Conservation (phyloP, 2,113 vertebrate species). For the human (Homo sapiens) region DNA sequence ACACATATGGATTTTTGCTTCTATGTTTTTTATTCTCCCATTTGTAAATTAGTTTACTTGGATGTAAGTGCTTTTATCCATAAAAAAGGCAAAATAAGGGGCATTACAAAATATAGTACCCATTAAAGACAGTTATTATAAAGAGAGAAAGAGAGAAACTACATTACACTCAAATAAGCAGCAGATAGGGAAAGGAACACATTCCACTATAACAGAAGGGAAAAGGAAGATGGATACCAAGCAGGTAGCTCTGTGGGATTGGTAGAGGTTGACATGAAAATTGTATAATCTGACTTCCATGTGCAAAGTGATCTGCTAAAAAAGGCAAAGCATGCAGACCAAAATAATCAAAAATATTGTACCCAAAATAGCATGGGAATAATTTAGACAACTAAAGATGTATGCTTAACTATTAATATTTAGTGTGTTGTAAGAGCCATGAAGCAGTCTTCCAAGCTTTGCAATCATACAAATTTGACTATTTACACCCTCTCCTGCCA, state of each 20-base stretch:
- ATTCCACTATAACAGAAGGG: neutral
- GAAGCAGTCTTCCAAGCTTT: neutral
- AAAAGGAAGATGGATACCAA: neutral
- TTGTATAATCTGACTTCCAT: neutral
- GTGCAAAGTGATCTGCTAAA: neutral
- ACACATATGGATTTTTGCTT: neutral
- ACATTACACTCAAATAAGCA: too few relatives aligned
- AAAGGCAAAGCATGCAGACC: neutral
- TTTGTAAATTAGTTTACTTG: neutral
- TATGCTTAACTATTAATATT: neutral
- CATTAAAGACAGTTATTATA: fast-evolving
- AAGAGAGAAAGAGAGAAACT: too few relatives aligned
- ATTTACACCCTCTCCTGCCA: neutral
- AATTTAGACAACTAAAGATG: neutral
- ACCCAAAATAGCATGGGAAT: neutral
- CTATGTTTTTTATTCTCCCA: neutral
- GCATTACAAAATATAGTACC: neutral
- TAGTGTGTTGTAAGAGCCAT: neutral
- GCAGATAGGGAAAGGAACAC: neutral
- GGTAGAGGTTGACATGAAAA: too few relatives aligned
- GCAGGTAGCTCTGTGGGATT: neutral
- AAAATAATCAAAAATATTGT: neutral
- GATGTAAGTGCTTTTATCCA: neutral
- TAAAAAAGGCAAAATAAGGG: neutral
- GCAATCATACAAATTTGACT: neutral